A percentile compares a stretch with the other conserved stretches of the same genome.
Evolutionary conservation across 2,888 invertebrate species (phyloP).

Genomic region (Hoplodrina ambigua): DNA sequence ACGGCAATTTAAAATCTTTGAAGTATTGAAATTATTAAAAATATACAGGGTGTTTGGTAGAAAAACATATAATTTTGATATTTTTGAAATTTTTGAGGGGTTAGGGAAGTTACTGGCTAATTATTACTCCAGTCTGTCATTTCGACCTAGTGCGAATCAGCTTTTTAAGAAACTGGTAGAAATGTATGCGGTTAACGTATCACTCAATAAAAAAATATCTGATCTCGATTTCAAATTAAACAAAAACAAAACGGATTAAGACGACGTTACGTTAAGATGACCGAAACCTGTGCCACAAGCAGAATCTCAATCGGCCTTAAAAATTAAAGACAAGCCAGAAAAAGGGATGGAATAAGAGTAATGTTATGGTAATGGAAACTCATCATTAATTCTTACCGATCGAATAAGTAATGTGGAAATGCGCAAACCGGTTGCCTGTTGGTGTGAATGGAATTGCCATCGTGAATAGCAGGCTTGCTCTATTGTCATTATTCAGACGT

Average conservation of each 20-base stretch:
- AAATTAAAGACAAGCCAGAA: slow-evolving; percentile 27
- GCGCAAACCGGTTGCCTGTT: slow-evolving; percentile 35
- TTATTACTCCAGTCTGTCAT: no score
- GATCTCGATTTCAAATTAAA: no score
- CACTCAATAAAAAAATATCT: no score
- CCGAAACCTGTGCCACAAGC: not conserved
- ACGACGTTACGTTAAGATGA: not conserved
- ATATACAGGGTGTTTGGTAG: no score
- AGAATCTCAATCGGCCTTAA: slow-evolving; percentile 6
- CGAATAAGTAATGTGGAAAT: slow-evolving; percentile 42
- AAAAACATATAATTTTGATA: no score
- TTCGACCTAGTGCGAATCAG: no score
- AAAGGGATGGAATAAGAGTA: slow-evolving; percentile 39
- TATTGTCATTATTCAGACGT: slow-evolving; percentile 20
- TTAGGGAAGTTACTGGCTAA: no score
- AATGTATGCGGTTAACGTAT: no score
- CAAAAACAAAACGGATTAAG: not conserved
- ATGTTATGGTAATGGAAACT: slow-evolving; percentile 46
- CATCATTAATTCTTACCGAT: slow-evolving; percentile 45
- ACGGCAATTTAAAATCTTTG: no score
- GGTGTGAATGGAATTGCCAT: slow-evolving; percentile 42
- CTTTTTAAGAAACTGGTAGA: no score
- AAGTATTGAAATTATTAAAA: no score
- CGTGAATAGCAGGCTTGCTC: slow-evolving; percentile 22
- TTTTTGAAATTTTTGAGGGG: no score